Conservation (phyloP, 2,113 vertebrate genomes). For the Percopsis transmontana region DNA sequence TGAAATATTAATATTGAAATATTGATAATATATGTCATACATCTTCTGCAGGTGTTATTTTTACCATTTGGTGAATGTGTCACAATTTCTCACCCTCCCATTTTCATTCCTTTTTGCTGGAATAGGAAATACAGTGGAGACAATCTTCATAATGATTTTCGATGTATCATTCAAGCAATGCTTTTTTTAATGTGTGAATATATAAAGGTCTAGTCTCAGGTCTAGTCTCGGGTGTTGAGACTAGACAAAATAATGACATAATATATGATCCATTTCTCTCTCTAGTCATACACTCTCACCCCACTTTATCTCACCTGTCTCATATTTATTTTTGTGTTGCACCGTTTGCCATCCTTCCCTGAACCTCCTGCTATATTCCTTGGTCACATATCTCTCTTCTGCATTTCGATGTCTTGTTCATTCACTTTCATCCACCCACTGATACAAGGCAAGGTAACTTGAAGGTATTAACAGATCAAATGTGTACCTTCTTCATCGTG, state of each 20-base stretch:
- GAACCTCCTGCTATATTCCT: neutral
- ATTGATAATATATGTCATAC: constrained; percentile 35
- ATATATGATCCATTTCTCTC: constrained; percentile 11
- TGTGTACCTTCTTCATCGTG: constrained; percentile 39
- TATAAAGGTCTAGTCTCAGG: constrained; percentile 23
- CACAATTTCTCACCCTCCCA: constrained; percentile 60
- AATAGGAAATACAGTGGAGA: constrained; percentile 18
- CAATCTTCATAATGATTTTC: constrained; percentile 28
- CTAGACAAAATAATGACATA: constrained; percentile 42
- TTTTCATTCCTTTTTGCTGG: constrained; percentile 42
- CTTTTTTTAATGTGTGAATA: constrained; percentile 26
- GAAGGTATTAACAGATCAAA: constrained; percentile 58
- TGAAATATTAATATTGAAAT: constrained; percentile 26
- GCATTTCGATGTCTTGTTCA: constrained; percentile 40
- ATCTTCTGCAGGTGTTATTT: constrained; percentile 63
- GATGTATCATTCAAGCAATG: constrained; percentile 42
- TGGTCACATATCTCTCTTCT: constrained; percentile 43
- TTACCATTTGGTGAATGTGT: constrained; percentile 78
- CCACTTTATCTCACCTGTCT: constrained; percentile 12
- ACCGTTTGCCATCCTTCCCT: constrained; percentile 6
- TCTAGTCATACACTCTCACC: neutral
- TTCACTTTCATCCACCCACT: constrained; percentile 38
- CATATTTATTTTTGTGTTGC: constrained; percentile 18
- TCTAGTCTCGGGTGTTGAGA: constrained; percentile 49
- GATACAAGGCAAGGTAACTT: constrained; percentile 60